Evolutionary conservation across 1,140 invertebrate genomes (phyloP).

Genomic region (Drosophila tropicalis): DNA sequence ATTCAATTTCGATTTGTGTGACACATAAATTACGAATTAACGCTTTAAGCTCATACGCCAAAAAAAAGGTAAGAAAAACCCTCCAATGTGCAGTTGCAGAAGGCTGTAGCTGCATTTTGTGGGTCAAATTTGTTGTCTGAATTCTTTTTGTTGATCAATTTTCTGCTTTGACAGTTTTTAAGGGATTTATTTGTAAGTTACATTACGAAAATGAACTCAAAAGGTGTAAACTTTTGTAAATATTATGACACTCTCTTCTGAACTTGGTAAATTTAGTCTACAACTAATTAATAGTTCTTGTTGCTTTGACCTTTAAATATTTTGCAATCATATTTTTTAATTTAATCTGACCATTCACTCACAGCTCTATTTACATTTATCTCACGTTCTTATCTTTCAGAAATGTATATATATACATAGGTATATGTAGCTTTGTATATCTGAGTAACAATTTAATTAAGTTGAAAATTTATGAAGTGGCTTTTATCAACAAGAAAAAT

Average conservation of each 20-base stretch:
- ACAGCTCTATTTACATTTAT: slow-evolving; percentile 1
- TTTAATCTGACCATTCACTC: not conserved
- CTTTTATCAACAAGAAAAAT: slow-evolving; percentile 66
- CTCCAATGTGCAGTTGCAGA: not conserved
- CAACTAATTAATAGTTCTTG: not conserved
- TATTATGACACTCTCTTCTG: too few relatives aligned
- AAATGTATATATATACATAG: not conserved
- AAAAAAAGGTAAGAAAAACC: not conserved
- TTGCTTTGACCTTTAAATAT: not conserved
- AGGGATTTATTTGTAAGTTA: slow-evolving; percentile 21
- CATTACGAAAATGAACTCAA: not conserved
- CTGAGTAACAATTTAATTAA: slow-evolving; percentile 73
- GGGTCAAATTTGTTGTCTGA: slow-evolving; percentile 23
- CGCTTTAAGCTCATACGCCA: slow-evolving; percentile 76
- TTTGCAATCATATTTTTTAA: too few relatives aligned
- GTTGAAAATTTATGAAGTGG: slow-evolving; percentile 76
- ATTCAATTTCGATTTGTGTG: slow-evolving; percentile 82
- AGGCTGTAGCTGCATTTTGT: not conserved
- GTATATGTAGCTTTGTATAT: not conserved
- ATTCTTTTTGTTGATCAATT: slow-evolving; percentile 38
- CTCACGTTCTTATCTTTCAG: slow-evolving; percentile 41
- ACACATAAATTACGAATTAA: slow-evolving; percentile 84
- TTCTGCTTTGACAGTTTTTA: slow-evolving; percentile 36
- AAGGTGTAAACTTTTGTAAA: not conserved
- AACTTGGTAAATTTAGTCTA: too few relatives aligned